These are phyloP conservation scores for Anseranas semipalmata DNA, from an alignment of 2,113 vertebrate genomes.

Conservation along the genomic window DNA sequence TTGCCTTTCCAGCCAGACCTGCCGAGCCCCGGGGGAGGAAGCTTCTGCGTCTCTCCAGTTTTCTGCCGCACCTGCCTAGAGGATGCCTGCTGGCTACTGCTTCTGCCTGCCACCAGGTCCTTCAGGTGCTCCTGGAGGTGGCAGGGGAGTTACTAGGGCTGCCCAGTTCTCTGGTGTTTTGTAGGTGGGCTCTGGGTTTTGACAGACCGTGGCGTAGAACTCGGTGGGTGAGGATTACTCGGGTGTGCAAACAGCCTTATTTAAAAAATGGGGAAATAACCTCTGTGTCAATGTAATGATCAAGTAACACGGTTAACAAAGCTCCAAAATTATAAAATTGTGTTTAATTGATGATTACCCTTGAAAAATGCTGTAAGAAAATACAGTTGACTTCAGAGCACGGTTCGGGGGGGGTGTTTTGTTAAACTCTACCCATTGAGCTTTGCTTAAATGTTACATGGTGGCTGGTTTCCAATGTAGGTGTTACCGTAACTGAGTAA, in stretches of 20 bases:
- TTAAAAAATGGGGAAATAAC: not conserved
- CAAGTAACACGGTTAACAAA: not conserved
- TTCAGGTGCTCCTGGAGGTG: not conserved
- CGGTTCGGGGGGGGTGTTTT: not conserved
- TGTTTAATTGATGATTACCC: not conserved
- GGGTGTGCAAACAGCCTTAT: not conserved
- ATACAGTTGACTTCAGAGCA: not conserved
- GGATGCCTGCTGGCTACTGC: not conserved
- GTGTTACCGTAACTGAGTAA: not conserved
- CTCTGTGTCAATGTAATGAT: not conserved
- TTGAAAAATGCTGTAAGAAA: not conserved
- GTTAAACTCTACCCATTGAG: not conserved
- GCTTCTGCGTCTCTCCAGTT: not conserved
- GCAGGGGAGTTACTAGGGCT: not conserved
- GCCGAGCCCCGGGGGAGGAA: not conserved
- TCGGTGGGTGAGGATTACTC: not conserved
- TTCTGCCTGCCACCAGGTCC: not conserved
- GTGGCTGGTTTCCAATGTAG: not conserved
- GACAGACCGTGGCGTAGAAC: not conserved
- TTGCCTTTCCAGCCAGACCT: not conserved
- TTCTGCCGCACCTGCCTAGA: not conserved
- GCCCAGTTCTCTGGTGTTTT: not conserved
- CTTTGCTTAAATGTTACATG: not conserved
- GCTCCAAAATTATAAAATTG: not conserved
- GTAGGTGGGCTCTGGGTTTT: not conserved